Evolutionary conservation across 2,113 vertebrate species (phyloP).

Genomic region (Silurus meridionalis): DNA sequence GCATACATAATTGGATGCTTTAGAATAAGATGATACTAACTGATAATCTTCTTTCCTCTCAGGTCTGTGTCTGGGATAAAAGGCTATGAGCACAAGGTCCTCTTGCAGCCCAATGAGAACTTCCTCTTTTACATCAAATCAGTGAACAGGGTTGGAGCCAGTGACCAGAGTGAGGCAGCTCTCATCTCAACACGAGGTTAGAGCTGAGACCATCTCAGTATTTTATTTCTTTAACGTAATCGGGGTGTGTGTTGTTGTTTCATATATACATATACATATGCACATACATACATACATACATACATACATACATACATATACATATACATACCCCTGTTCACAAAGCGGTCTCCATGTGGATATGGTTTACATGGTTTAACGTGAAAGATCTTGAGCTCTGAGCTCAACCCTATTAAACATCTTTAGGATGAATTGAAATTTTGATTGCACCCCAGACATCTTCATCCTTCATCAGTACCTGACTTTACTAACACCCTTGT

Average conservation of each 20-base stretch:
- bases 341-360: too few species aligned
- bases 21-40: slow-evolving; percentile 2
- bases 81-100: slow-evolving; percentile 80
- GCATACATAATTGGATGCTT: slow-evolving; percentile 1
- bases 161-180: slow-evolving; percentile 93
- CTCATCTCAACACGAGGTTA: slow-evolving; percentile 95
- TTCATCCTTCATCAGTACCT: too few species aligned
- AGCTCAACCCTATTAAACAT: too few species aligned
- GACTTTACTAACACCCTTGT: too few species aligned
- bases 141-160: slow-evolving; percentile 83
- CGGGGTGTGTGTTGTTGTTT: not conserved
- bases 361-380: too few species aligned
- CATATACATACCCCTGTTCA: too few species aligned
- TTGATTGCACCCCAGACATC: too few species aligned
- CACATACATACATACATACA: too few species aligned
- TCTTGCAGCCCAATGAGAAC: slow-evolving; percentile 88
- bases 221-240: not conserved
- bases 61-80: slow-evolving; percentile 91
- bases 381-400: too few species aligned
- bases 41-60: slow-evolving; percentile 24
- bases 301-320: too few species aligned
- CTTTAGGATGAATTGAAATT: too few species aligned
- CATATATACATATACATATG: not conserved
- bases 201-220: not conserved
- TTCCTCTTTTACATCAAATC: slow-evolving; percentile 96